Evolutionary conservation across 1,140 invertebrate species (phyloP).

Genomic region (Drosophila sproati): DNA sequence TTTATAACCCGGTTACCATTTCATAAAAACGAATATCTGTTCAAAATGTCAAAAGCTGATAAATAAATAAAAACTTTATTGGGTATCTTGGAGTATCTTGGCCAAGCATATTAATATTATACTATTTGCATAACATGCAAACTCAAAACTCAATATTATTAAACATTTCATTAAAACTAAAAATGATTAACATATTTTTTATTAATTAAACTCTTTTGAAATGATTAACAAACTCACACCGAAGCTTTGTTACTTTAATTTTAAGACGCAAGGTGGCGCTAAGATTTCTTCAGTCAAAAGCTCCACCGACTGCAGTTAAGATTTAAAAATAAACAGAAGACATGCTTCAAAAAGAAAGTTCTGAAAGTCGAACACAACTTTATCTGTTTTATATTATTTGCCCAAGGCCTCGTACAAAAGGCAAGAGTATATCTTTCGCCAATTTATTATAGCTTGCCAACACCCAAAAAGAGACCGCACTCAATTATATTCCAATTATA

Average conservation of each 20-base stretch:
- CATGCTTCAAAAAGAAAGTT: not conserved
- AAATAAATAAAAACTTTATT: too few species aligned
- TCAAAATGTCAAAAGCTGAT: too few species aligned
- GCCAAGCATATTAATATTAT: too few species aligned
- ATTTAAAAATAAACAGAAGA: not conserved
- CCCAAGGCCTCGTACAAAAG: not conserved
- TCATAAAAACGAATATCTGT: too few species aligned
- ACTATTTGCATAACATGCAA: too few species aligned
- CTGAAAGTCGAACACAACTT: not conserved
- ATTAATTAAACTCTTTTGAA: not conserved
- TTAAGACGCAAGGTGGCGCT: slow-evolving; percentile 29
- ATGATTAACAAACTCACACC: not conserved
- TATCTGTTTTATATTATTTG: not conserved
- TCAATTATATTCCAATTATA: slow-evolving; percentile 73
- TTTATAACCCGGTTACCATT: too few species aligned
- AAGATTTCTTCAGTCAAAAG: not conserved
- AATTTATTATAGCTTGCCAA: slow-evolving; percentile 11
- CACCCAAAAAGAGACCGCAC: slow-evolving; percentile 36
- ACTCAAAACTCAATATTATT: too few species aligned
- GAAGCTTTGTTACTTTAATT: not conserved
- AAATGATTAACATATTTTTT: too few species aligned
- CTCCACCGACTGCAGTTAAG: slow-evolving; percentile 5
- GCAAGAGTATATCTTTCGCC: not conserved
- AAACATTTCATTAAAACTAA: not conserved
- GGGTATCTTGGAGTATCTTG: too few species aligned